Evolutionary conservation across 2,797 vertebrate species (phyloP), one percentile per base, ranked within the genome.

Genomic region (Malurus leucopterus): DNA sequence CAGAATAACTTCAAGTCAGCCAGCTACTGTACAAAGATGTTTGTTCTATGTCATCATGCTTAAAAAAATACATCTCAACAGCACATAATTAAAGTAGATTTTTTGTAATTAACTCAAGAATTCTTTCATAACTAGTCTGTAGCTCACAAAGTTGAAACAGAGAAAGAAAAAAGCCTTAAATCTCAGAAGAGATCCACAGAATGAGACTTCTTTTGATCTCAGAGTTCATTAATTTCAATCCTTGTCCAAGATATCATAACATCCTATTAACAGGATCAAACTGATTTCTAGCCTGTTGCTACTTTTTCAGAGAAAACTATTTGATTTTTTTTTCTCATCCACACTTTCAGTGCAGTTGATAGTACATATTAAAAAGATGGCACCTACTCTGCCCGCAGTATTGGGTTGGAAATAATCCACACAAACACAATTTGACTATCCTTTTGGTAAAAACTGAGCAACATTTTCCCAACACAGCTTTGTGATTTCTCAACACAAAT

Each of bases 11-110:
- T 80, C 11, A 90, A 75, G 57, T 27, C 63, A 81, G 27, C 2
- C 68, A 79, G 50, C 19, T 67, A 65, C 36, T 15, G 9, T 36
- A 58, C 36, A 62, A 36, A 63, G 40, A 63, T 29, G 20, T 59
- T 47, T 0, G 0, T 46, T 55, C 38, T 44, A 40, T 3, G 30
- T 9, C 18, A 16, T 30, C 11, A 34, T 0, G 1, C 30, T 38
- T 62, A 29, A 77, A 65, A 47, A 55, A 11, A 49, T 0, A 7
- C 8, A 59, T 13, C 19, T 44, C 50, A 78, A 77, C 13, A 34
- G 20, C 59, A 74, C 29, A 75, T 6, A 46, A 62, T 43, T 75
- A 75, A 59, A 93, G 76, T 1, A 65, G 40, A 69, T 32, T 20
- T 63, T 68, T 32, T 6, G 11, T n/a, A 49, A 43, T 23, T 50